phyloP scores from a whole-genome alignment of 2,113 vertebrate genomes.

The Scytalopus superciliaris region DNA sequence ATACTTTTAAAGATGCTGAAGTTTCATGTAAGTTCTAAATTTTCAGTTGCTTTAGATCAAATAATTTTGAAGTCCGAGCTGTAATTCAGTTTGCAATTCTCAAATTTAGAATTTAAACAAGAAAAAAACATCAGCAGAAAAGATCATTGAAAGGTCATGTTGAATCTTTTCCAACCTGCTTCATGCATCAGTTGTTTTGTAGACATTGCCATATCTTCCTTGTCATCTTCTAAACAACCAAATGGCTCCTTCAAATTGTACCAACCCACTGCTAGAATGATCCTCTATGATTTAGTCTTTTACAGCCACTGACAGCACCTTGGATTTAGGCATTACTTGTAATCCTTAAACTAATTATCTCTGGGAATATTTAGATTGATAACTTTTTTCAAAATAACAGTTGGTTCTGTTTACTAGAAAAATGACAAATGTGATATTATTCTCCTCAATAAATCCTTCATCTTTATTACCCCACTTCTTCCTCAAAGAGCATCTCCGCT shows the following conservation, averaged over 20 bases:
- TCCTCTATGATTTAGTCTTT: not conserved
- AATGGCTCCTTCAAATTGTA: not conserved
- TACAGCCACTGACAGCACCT: not conserved
- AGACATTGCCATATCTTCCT: not conserved
- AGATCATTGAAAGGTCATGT: not conserved
- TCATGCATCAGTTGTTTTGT: not conserved
- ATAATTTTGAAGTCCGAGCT: not conserved
- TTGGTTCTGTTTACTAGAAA: not conserved
- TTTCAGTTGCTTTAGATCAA: not conserved
- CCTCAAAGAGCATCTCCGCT: not conserved
- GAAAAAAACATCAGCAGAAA: not conserved
- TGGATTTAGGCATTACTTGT: not conserved
- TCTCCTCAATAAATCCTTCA: not conserved
- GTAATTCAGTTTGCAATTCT: not conserved
- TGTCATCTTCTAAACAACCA: not conserved
- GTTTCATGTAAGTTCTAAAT: not conserved
- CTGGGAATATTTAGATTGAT: not conserved
- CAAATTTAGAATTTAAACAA: not conserved
- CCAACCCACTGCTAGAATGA: not conserved
- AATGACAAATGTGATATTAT: not conserved
- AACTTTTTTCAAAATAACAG: not conserved
- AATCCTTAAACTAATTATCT: not conserved
- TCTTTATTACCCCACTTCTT: not conserved
- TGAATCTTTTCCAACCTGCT: not conserved
- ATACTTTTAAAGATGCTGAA: not conserved